Base-by-base conservation (phyloP, 2,888 invertebrate genomes). In the Microchrysa polita region DNA sequence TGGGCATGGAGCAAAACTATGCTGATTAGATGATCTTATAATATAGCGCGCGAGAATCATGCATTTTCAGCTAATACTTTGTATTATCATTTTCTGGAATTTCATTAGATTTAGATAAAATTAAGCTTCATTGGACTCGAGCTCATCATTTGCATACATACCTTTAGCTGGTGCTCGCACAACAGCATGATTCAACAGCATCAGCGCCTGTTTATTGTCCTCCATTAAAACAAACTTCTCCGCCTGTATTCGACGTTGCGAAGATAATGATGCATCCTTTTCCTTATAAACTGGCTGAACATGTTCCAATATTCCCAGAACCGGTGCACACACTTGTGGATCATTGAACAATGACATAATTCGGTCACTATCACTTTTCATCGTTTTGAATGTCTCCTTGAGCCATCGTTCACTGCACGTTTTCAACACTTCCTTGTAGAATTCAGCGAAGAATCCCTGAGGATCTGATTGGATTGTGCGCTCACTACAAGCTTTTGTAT, bases 391-490 rank as follows among this genome's bases (percentile, higher is more conserved):
- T 74, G 84, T 85, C 75, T 86, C 85, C 18, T 86, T 81, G 59
- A 92, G 84, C 92, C 92, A 92, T 44, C 86, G 83, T 34, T 86
- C 86, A 73, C 84, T 82, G 74, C 84, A 84, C 60, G 80, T 78
- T 67, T 81, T 79, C 67, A 80, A 81, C 20, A 92, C 87, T 78
- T 88, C 87, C 65, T 91, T 88, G 22, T 87, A 88, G 76, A 93
- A 88, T 55, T 88, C 88, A 77, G 88, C 86, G 81, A 94, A 93
- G 83, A 94, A 94, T 0, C 94, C 94, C 79, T 90, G 89, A 75
- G 87, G 87, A 78, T 91, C 89, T 0, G 93, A 91, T 82, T 91
- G 92, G 0, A 94, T 86, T 0, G 94, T 94, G 75, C 90, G 88
- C 79, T 90, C 88, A 79, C 92, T 93, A 83, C 94, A 94, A 44